Base-by-base conservation (phyloP, 2,888 invertebrate species). In the Neoascia interrupta region DNA sequence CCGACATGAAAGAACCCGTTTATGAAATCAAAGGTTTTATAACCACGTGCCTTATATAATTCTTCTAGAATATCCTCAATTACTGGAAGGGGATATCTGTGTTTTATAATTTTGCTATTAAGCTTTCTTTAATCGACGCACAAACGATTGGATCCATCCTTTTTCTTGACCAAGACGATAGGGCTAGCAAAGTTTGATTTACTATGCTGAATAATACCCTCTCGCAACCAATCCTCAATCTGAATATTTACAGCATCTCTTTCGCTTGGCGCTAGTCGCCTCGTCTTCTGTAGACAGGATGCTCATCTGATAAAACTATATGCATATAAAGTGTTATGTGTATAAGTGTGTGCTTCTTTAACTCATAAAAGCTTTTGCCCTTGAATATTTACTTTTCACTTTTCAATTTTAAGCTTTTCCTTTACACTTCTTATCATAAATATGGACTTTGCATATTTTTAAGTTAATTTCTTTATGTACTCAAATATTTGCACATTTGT, bases 101-200 rank as follows among this genome's bases (percentile, higher is more conserved):
- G 36, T 19, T 47, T 45, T 19, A 56, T 54, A 10, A 66, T 66
- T 21, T 54, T 54, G 3, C 23, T 13, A 19, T 54, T 66, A 1
- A 54, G 21, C 8, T 16, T 13, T 1, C 41, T 15, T 13, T 21
- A 87, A 49, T 6, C 88, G 86, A 53, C 13, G 11, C 36, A 45
- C 5, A 53, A 16, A 19, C 36, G 28, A 13, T 53, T 43, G 1
- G 11, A 51, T 15, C 75, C 79, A 16, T 82, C 64, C 36, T 81
- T 82, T 13, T 82, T 82, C 18, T 82, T 81, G 1, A 84, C 83
- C 13, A 86, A 21, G 5, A 82, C 82, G 11, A 82, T 68, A 2
- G 82, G 81, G 34, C 81, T 72, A 1, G 86, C 83, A 60, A 84
- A 87, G 8, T 86, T 85, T 0, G 86, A 86, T 13, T 37, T 49